A percentile compares a stretch with the other conserved stretches of the same genome.
phyloP scores from a whole-genome alignment of 2,888 invertebrate genomes.

The Leptura quadrifasciata region DNA sequence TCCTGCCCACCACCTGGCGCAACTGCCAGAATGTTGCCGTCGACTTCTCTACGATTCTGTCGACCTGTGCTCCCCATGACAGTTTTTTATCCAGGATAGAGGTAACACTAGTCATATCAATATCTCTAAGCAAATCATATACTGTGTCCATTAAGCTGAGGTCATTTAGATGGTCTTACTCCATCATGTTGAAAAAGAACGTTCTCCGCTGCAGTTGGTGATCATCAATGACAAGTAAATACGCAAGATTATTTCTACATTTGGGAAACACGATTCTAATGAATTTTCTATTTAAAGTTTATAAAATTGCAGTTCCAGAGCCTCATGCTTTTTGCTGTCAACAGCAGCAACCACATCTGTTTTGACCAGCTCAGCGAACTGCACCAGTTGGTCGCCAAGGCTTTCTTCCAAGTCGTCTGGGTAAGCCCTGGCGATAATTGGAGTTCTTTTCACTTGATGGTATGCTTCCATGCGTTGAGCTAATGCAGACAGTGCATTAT shows the following conservation, averaged over 20 bases:
- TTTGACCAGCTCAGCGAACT: slow-evolving; percentile 45
- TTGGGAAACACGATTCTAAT: slow-evolving; percentile 50
- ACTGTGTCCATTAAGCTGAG: background rate
- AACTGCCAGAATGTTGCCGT: no score
- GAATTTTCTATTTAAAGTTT: slow-evolving; percentile 47
- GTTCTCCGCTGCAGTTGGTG: slow-evolving; percentile 18
- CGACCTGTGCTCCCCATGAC: no score
- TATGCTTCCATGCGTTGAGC: no score
- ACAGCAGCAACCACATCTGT: slow-evolving; percentile 46
- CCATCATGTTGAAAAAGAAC: slow-evolving; percentile 22
- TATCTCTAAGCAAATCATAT: no score
- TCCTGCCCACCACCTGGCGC: no score
- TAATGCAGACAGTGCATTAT: no score
- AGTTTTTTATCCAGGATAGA: no score
- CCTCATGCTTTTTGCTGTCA: slow-evolving; percentile 39
- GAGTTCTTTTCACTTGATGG: no score
- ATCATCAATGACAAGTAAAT: slow-evolving; percentile 39
- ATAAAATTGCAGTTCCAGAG: slow-evolving; percentile 43
- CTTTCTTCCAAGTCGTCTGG: no score
- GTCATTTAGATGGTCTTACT: slow-evolving; percentile 5
- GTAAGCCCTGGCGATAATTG: no score
- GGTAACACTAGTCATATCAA: no score
- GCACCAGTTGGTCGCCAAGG: slow-evolving; percentile 27
- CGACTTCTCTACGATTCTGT: no score
- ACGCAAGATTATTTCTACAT: slow-evolving; percentile 54